A percentile compares a stretch with the other conserved stretches of the same genome.
Conservation (phyloP, 2,797 vertebrate genomes). For the Pelochelys cantorii region DNA sequence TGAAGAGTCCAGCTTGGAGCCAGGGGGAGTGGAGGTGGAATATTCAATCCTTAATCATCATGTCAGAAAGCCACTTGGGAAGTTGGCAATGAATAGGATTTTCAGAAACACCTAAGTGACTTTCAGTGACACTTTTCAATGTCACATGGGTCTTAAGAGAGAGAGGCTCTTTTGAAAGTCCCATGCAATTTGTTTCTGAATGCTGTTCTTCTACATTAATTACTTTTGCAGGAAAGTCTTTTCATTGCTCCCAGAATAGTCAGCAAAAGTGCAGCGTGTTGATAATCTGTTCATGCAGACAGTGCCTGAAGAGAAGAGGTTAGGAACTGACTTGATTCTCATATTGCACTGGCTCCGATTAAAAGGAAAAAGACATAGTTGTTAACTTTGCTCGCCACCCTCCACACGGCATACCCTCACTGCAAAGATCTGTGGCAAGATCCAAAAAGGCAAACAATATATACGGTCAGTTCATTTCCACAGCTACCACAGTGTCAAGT, state of each 20-base stretch:
- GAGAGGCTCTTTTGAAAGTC: conserved; percentile 25
- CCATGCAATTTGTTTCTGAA: not conserved
- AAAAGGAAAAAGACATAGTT: not conserved
- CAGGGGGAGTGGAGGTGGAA: not conserved
- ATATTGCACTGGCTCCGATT: not conserved
- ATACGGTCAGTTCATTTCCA: accelerated
- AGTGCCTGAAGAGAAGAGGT: not conserved
- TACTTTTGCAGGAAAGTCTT: not conserved
- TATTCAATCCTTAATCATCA: not conserved
- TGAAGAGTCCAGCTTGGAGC: not conserved
- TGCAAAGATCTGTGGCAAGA: not conserved
- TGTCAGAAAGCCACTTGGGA: not conserved
- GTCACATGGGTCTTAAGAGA: not conserved
- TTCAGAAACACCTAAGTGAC: not conserved
- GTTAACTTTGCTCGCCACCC: not conserved
- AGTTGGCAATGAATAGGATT: not conserved
- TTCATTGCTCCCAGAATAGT: not conserved
- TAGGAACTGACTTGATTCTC: not conserved
- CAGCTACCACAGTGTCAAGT: not conserved
- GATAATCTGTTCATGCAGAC: not conserved
- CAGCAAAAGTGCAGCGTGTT: not conserved
- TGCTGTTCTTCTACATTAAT: not conserved
- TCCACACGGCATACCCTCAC: not conserved
- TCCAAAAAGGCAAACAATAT: not conserved
- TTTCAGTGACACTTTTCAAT: not conserved